phyloP scores from a whole-genome alignment of 2,797 vertebrate species.

The Chrosomus eos region DNA sequence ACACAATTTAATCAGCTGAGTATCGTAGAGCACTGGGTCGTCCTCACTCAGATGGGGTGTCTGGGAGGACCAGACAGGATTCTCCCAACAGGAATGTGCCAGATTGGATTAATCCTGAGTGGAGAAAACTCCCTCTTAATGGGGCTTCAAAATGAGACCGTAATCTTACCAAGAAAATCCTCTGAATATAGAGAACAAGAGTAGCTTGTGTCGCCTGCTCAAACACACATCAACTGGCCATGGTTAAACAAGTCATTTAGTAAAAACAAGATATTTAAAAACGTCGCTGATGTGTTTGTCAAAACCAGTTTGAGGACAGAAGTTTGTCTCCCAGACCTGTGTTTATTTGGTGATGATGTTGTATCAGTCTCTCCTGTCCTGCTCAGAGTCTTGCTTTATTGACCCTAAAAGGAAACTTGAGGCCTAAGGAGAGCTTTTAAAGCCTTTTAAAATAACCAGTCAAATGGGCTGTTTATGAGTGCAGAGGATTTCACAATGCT shows the following conservation, averaged over 20 bases:
- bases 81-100: slow-evolving; percentile 56
- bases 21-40: slow-evolving; percentile 1
- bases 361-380: slow-evolving; percentile 22
- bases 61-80: slow-evolving; percentile 37
- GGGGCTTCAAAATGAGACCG: slow-evolving; percentile 45
- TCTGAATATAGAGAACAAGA: slow-evolving; percentile 49
- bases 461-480: slow-evolving; percentile 49
- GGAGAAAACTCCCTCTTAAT: slow-evolving; percentile 50
- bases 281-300: background rate
- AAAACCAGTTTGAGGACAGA: background rate
- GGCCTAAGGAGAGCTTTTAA: slow-evolving; percentile 47
- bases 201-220: background rate
- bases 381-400: slow-evolving; percentile 47
- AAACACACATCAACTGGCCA: slow-evolving; percentile 13
- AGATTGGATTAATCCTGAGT: slow-evolving; percentile 60
- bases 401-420: slow-evolving; percentile 63
- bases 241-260: background rate
- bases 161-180: slow-evolving; percentile 60
- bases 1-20: background rate
- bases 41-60: slow-evolving; percentile 20
- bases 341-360: background rate
- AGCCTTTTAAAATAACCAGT: slow-evolving; percentile 52
- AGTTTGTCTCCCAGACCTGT: slow-evolving; percentile 12
- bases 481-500: slow-evolving; percentile 54
- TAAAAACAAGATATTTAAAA: background rate